Evolutionary conservation across 2,888 invertebrate genomes (phyloP), one percentile per base, ranked within the genome.

Genomic region (Acrobasis repandana): DNA sequence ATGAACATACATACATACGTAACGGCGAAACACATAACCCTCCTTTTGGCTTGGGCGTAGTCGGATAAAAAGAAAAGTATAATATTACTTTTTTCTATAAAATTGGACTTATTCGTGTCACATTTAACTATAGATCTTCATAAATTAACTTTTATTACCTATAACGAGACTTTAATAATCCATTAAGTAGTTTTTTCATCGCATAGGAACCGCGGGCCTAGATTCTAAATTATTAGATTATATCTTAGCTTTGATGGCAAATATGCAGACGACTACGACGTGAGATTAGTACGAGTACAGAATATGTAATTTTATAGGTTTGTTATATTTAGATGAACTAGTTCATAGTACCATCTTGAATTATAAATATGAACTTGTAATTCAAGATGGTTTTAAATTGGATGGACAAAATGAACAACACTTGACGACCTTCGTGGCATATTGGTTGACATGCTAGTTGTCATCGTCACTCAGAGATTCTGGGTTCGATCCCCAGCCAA

Each of bases 131-230:
- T 16, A n/a, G 6, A 43, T 38, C 36, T 54, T 34, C 15, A 16
- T 57, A 47, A 57, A 57, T 57, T 28, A 33, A 57, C 33, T 57
- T 47, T 57, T 57, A 57, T 57, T 48, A 34, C 48, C 33, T 48
- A 16, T 57, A 57, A 57, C 57, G 57, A 57, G 57, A 47, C 33
- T 57, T 57, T 57, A 48, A 57, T 57, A 46, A 48, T 18, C 28
- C 48, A 46, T 34, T 57, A 47, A 46, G 47, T 57, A 47, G 57
- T 57, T 15, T 11, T 48, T 57, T 47, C 57, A n/a, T 57, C 48
- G 57, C 47, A 47, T 57, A 54, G 54, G 38, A 54, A 54, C 18
- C 38, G 16, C 36, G 18, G 36, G 9, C 54, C 54, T 38, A 36
- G 54, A 38, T 54, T 54, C 54, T 54, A 54, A 54, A 54, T 54